Conservation (phyloP, 2,888 invertebrate genomes). For the Synanthedon formicaeformis region DNA sequence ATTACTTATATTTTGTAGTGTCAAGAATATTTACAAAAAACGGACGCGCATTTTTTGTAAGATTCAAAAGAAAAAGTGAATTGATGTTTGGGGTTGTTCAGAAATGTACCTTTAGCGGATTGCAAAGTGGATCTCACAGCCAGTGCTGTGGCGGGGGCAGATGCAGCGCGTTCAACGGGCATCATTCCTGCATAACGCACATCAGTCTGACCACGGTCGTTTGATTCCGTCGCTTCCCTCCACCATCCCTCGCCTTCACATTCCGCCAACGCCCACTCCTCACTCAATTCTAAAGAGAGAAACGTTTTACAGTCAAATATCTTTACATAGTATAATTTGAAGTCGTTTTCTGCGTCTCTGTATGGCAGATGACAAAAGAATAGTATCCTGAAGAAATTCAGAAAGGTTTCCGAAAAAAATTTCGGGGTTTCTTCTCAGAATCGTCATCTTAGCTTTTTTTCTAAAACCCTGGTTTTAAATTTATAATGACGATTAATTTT, state of each 20-base stretch:
- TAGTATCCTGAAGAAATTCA: no score
- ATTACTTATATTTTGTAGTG: no score
- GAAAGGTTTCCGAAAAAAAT: no score
- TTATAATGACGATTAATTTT: no score
- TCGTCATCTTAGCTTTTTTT: no score
- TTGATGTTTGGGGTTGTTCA: neutral
- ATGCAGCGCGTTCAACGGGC: conserved; percentile 80
- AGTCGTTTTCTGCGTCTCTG: no score
- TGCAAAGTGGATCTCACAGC: conserved; percentile 86
- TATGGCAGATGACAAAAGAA: no score
- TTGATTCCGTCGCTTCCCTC: conserved; percentile 50
- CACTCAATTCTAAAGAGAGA: conserved; percentile 68
- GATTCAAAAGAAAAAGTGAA: neutral
- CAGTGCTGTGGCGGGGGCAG: conserved; percentile 81
- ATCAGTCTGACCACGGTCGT: conserved; percentile 73
- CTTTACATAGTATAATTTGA: no score
- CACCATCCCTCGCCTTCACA: conserved; percentile 70
- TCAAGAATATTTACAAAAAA: no score
- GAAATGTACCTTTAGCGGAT: conserved; percentile 60
- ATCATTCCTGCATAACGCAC: conserved; percentile 85
- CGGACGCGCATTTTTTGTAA: neutral
- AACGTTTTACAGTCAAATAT: no score
- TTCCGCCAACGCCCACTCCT: conserved; percentile 76
- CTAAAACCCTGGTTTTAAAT: no score
- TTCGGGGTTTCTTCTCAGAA: no score